A percentile compares a stretch with the other conserved stretches of the same genome.
Conservation (phyloP, 2,888 invertebrate genomes). For the Drosophila testacea region DNA sequence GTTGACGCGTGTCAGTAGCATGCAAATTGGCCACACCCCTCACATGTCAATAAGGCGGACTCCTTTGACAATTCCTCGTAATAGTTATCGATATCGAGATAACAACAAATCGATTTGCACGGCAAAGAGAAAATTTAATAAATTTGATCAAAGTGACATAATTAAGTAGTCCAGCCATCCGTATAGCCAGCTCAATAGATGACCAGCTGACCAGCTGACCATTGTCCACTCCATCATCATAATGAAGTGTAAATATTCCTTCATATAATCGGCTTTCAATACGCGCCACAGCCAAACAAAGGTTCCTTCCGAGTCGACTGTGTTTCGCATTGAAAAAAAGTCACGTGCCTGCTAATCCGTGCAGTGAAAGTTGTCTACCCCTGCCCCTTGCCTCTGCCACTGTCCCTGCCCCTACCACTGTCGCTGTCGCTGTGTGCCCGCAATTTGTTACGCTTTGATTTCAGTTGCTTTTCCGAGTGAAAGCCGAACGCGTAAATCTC, state of each 20-base stretch:
- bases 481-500: conserved; percentile 66
- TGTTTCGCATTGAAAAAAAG: conserved; percentile 64
- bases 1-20: conserved; percentile 66
- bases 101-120: conserved; percentile 73
- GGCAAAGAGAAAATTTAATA: conserved; percentile 57
- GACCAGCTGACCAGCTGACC: conserved; percentile 46
- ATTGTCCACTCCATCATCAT: conserved; percentile 55
- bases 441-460: conserved; percentile 80
- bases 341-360: conserved; percentile 76
- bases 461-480: conserved; percentile 59
- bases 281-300: conserved; percentile 45
- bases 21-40: conserved; percentile 75
- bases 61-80: conserved; percentile 40
- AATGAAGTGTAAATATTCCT: conserved; percentile 75
- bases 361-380: conserved; percentile 58
- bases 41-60: conserved; percentile 35
- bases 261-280: conserved; percentile 71
- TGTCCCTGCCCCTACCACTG: conserved; percentile 4
- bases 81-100: conserved; percentile 50
- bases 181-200: conserved; percentile 18
- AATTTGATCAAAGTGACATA: conserved; percentile 70
- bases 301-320: conserved; percentile 39
- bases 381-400: conserved; percentile 30
- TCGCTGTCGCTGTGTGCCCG: conserved; percentile 47
- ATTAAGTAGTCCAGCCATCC: conserved; percentile 54